Conservation (phyloP, 2,888 invertebrate genomes). For the Sminthurinus aureus region DNA sequence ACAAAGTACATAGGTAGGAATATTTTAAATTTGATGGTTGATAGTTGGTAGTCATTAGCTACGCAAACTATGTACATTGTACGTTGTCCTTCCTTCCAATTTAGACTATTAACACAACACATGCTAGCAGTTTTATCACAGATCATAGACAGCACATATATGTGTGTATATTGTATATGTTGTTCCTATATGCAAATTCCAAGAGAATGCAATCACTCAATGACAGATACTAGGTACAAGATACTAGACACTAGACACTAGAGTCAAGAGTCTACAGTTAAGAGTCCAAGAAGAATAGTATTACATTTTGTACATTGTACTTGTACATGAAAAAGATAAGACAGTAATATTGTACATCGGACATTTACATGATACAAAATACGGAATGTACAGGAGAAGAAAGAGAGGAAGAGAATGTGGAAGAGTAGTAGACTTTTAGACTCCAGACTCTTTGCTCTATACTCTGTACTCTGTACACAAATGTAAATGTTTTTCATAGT, state of each 20-base stretch:
- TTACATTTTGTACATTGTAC: too few relatives aligned
- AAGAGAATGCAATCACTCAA: constrained; percentile 27
- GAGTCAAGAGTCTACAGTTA: too few relatives aligned
- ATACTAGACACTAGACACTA: too few relatives aligned
- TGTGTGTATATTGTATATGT: too few relatives aligned
- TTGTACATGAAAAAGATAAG: constrained; percentile 11
- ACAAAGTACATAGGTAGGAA: neutral
- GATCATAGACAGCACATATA: too few relatives aligned
- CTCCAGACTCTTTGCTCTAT: neutral
- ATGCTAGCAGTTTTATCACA: too few relatives aligned
- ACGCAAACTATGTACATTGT: constrained; percentile 18
- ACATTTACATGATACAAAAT: neutral
- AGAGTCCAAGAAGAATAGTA: too few relatives aligned
- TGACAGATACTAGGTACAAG: constrained; percentile 11
- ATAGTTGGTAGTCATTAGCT: constrained; percentile 16
- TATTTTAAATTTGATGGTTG: too few relatives aligned
- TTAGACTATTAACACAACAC: neutral
- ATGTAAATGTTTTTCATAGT: too few relatives aligned
- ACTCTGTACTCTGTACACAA: neutral
- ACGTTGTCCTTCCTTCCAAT: neutral
- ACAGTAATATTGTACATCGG: neutral
- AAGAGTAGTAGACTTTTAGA: neutral
- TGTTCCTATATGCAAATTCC: constrained; percentile 20
- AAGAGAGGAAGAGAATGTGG: neutral
- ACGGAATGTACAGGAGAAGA: neutral